Percentiles rank a stretch among this genome's conserved stretches.
phyloP scores from a whole-genome alignment of 2,888 invertebrate species.

The Drosophila atroscutellata region DNA sequence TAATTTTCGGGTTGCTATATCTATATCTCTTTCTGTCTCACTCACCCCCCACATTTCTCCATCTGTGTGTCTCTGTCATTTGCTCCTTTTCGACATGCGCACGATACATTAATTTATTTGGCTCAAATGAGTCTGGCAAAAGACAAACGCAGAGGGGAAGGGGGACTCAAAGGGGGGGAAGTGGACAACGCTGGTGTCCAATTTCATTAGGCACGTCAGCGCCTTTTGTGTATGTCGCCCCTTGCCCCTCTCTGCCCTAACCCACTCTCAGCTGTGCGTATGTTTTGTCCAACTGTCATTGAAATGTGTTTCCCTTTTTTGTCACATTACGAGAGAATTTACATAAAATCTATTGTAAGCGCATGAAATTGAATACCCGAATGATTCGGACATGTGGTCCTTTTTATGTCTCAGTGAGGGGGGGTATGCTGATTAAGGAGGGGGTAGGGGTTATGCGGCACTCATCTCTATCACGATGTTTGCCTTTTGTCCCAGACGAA shows the following conservation, averaged over 20 bases:
- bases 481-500: slow-evolving; percentile 39
- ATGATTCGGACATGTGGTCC: slow-evolving; percentile 71
- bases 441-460: background rate
- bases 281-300: slow-evolving; percentile 83
- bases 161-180: slow-evolving; percentile 6
- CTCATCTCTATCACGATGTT: slow-evolving; percentile 22
- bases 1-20: slow-evolving; percentile 67
- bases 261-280: slow-evolving; percentile 33
- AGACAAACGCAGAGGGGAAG: background rate
- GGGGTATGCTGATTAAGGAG: slow-evolving; percentile 4
- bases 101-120: slow-evolving; percentile 78
- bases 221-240: slow-evolving; percentile 32
- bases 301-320: slow-evolving; percentile 81
- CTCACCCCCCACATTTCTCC: background rate
- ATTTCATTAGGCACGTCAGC: slow-evolving; percentile 74
- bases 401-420: slow-evolving; percentile 17
- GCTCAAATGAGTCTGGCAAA: slow-evolving; percentile 34
- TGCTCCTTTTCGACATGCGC: slow-evolving; percentile 44
- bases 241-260: background rate
- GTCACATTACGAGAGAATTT: slow-evolving; percentile 79
- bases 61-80: slow-evolving; percentile 4
- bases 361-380: slow-evolving; percentile 71
- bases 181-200: slow-evolving; percentile 75
- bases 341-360: slow-evolving; percentile 76
- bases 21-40: slow-evolving; percentile 23